Percentiles rank a stretch among this genome's conserved stretches.
These are phyloP conservation scores for Mormyrops attenuatus DNA, from an alignment of 2,797 vertebrate species.

Conservation along the genomic window DNA sequence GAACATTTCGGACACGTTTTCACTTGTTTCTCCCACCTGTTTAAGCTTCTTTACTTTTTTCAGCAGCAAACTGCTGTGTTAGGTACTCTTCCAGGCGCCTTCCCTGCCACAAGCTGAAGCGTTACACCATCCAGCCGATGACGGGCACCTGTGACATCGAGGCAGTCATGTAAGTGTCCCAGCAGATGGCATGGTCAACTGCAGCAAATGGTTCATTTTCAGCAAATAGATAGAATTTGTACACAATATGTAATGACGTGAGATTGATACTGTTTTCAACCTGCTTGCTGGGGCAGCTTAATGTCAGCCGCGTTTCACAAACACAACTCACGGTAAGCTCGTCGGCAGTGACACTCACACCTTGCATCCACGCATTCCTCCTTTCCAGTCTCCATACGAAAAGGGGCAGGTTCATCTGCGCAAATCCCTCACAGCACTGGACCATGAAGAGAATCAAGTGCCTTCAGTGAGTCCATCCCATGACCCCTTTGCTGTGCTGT, in stretches of 20 bases:
- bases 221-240: background rate
- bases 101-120: conserved; percentile 33
- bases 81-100: conserved; percentile 22
- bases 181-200: background rate
- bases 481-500: background rate
- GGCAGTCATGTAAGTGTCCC: conserved; percentile 57
- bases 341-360: background rate
- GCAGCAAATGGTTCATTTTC: background rate
- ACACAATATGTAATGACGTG: background rate
- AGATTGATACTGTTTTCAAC: background rate
- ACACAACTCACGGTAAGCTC: background rate
- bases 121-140: conserved; percentile 49
- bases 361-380: background rate
- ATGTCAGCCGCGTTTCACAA: background rate
- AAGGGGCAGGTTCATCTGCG: conserved; percentile 44
- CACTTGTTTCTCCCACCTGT: conserved; percentile 19
- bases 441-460: conserved; percentile 25
- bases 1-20: too few relatives aligned
- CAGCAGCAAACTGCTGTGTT: conserved; percentile 54
- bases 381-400: conserved; percentile 48
- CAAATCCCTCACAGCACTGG: conserved; percentile 35
- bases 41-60: background rate
- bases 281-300: background rate
- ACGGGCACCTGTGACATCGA: conserved; percentile 52
- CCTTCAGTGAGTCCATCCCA: conserved; percentile 5